Evolutionary conservation across 2,113 vertebrate species (phyloP).

Genomic region (Mesoclemmys tuberculata): DNA sequence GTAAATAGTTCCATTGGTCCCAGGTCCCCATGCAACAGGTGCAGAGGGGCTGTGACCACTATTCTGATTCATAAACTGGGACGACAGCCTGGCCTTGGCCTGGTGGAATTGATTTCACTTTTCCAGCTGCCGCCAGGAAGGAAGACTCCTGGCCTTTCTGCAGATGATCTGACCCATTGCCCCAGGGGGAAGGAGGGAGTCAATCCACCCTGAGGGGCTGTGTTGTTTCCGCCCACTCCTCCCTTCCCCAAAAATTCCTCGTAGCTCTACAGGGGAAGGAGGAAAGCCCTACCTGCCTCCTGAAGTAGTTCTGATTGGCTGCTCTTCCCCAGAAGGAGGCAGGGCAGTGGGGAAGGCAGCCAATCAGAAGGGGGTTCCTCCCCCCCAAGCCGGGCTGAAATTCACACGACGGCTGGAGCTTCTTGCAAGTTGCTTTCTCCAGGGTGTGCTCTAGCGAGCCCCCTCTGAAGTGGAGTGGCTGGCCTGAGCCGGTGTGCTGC

Average conservation of each 20-base stretch:
- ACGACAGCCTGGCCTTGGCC: background rate
- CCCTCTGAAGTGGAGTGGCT: background rate
- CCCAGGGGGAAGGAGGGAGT: no score
- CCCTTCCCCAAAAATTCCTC: background rate
- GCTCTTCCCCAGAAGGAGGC: background rate
- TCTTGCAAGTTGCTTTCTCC: background rate
- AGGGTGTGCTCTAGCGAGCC: no score
- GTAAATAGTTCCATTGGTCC: background rate
- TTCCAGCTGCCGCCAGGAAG: background rate
- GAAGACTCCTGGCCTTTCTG: background rate
- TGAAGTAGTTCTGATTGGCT: background rate
- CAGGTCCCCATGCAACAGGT: background rate
- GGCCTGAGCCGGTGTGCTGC: background rate
- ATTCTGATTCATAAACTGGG: background rate
- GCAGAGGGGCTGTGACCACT: background rate
- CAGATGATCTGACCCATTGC: background rate
- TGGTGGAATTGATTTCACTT: background rate
- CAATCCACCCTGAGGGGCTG: background rate
- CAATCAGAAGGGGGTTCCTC: background rate
- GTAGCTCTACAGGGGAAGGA: background rate
- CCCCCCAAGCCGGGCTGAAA: background rate
- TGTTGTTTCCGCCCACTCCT: background rate
- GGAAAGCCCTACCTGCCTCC: background rate
- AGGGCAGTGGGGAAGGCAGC: background rate
- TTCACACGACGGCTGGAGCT: background rate